Evolutionary conservation across 2,113 vertebrate genomes (phyloP).

Genomic region (Eretmochelys imbricata): DNA sequence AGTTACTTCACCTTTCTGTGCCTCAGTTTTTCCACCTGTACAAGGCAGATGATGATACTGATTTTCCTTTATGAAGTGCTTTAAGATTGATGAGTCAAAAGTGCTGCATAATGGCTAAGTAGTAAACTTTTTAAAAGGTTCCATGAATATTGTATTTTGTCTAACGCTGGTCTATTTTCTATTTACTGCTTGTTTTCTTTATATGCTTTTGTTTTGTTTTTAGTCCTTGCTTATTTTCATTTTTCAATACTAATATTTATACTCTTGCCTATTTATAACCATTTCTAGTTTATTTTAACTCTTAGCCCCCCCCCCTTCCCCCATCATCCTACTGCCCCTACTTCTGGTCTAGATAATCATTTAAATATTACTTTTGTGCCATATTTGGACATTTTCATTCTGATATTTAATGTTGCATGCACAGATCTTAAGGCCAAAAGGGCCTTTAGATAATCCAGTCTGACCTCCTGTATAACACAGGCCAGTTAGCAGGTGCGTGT

Average conservation of each 20-base stretch:
- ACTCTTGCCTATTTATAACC: not conserved
- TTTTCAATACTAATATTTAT: not conserved
- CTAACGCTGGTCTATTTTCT: not conserved
- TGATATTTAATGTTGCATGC: not conserved
- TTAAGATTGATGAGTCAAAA: not conserved
- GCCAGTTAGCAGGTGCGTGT: not conserved
- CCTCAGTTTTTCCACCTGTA: not conserved
- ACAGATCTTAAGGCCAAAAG: not conserved
- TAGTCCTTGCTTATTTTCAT: not conserved
- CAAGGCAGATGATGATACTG: not conserved
- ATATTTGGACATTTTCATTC: not conserved
- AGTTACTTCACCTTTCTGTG: not conserved
- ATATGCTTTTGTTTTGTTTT: not conserved
- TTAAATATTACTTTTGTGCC: not conserved
- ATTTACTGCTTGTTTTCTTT: not conserved
- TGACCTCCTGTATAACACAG: not conserved
- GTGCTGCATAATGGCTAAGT: not conserved
- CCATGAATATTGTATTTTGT: not conserved
- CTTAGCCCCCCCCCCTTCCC: not conserved
- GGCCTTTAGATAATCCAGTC: not conserved
- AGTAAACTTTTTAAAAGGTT: not conserved
- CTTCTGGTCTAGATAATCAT: not conserved
- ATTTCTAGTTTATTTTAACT: not conserved
- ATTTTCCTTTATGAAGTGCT: not conserved
- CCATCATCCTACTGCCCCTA: not conserved